phyloP scores from a whole-genome alignment of 2,888 invertebrate genomes.

The Tenthredo amoena region DNA sequence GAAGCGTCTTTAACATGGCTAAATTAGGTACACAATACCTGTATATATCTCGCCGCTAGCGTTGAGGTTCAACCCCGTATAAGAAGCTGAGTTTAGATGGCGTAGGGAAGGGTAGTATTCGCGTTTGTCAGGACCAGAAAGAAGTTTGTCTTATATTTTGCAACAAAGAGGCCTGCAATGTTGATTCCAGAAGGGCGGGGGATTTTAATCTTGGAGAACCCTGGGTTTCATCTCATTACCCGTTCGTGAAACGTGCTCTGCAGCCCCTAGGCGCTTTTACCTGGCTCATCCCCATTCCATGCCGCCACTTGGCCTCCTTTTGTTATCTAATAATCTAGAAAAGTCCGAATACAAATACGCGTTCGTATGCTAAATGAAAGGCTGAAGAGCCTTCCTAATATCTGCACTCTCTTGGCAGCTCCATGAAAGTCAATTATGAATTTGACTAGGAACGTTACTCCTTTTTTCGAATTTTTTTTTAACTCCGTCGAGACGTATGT shows the following conservation, averaged over 20 bases:
- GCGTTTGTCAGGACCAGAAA: constrained; percentile 18
- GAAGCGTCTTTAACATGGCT: not conserved
- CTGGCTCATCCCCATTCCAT: constrained; percentile 8
- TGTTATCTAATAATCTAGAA: constrained; percentile 37
- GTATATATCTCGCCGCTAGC: not conserved
- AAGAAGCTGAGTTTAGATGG: not conserved
- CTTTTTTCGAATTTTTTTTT: not conserved
- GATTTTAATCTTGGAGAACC: constrained; percentile 53
- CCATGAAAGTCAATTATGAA: not conserved
- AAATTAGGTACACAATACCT: not conserved
- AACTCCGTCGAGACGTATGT: not conserved
- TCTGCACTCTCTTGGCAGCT: not conserved
- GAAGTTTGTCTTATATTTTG: constrained; percentile 35
- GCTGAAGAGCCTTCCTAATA: not conserved
- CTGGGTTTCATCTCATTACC: constrained; percentile 65
- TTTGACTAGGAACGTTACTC: not conserved
- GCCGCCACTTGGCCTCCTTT: constrained; percentile 11
- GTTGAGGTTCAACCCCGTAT: not conserved
- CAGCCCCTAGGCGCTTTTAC: constrained; percentile 26
- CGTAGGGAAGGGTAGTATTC: constrained; percentile 4
- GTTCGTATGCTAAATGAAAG: constrained; percentile 10
- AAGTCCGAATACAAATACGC: constrained; percentile 38
- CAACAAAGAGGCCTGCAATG: constrained; percentile 40
- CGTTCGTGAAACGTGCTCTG: constrained; percentile 42
- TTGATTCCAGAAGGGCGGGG: constrained; percentile 12